Evolutionary conservation across 2,113 vertebrate species (phyloP).

Genomic region (Furnarius figulus): DNA sequence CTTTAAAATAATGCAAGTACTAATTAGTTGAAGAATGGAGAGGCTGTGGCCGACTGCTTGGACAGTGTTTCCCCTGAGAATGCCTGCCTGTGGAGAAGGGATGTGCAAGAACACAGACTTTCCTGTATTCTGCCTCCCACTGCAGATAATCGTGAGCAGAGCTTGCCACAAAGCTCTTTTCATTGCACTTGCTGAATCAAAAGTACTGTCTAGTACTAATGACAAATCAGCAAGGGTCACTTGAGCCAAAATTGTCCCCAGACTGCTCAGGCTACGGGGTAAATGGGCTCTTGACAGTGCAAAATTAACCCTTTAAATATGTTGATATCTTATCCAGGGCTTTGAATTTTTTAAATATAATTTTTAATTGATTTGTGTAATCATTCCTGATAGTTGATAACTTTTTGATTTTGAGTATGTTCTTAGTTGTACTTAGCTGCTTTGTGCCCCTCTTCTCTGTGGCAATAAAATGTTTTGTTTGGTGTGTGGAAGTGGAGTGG

Average conservation of each 20-base stretch:
- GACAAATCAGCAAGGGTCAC: slow-evolving; percentile 35
- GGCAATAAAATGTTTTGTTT: neutral
- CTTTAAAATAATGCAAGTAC: neutral
- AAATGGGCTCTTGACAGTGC: neutral
- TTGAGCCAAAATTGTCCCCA: neutral
- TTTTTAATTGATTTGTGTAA: neutral
- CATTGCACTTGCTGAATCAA: slow-evolving; percentile 56
- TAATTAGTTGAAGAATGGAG: slow-evolving; percentile 10
- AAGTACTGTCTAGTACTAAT: slow-evolving; percentile 36
- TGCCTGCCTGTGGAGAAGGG: slow-evolving; percentile 17
- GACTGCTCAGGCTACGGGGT: neutral
- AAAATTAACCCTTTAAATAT: neutral
- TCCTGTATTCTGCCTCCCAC: slow-evolving; percentile 59
- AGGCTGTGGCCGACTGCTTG: neutral
- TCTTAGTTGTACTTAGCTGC: neutral
- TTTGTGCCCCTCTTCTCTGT: neutral
- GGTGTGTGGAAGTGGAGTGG: neutral
- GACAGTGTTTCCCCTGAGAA: slow-evolving; percentile 18
- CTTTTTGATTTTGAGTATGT: neutral
- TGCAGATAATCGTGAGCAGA: neutral
- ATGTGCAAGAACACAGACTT: neutral
- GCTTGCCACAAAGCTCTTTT: slow-evolving; percentile 53
- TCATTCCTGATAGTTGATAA: neutral
- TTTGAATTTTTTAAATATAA: neutral
- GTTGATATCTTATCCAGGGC: neutral